phyloP scores from a whole-genome alignment of 2,888 invertebrate species.

The Caenorhabditis sp. region DNA sequence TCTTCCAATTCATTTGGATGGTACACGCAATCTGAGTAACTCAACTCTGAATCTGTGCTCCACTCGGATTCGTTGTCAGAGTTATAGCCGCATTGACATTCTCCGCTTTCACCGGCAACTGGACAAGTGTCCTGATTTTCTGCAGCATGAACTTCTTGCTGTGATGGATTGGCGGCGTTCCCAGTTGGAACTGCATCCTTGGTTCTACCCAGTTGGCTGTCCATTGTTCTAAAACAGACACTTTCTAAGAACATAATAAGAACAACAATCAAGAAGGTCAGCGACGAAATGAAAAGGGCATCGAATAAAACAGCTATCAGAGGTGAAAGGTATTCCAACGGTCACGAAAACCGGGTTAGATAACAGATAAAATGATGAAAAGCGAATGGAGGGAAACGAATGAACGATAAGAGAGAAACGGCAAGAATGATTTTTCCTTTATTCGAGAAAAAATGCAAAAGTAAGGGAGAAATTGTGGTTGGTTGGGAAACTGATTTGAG shows the following conservation, averaged over 20 bases:
- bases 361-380: not conserved
- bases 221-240: no score
- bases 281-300: constrained; percentile 3
- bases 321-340: constrained; percentile 11
- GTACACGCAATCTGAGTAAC: constrained; percentile 8
- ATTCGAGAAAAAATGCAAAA: not conserved
- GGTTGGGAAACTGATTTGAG: not conserved
- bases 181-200: not conserved
- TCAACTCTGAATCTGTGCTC: constrained; percentile 12
- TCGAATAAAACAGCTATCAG: not conserved
- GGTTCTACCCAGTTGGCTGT: constrained; percentile 2
- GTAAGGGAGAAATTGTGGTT: not conserved
- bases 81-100: no score
- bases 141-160: no score
- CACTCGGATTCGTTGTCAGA: not conserved
- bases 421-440: not conserved
- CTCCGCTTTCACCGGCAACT: no score
- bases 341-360: constrained; percentile 17
- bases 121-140: no score
- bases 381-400: not conserved
- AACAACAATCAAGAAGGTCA: not conserved
- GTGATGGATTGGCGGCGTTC: not conserved
- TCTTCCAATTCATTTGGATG: not conserved
- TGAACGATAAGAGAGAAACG: constrained; percentile 1
- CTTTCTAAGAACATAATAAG: no score